Base-by-base conservation (phyloP, 2,888 invertebrate species). In the Orchesellides sinensis region DNA sequence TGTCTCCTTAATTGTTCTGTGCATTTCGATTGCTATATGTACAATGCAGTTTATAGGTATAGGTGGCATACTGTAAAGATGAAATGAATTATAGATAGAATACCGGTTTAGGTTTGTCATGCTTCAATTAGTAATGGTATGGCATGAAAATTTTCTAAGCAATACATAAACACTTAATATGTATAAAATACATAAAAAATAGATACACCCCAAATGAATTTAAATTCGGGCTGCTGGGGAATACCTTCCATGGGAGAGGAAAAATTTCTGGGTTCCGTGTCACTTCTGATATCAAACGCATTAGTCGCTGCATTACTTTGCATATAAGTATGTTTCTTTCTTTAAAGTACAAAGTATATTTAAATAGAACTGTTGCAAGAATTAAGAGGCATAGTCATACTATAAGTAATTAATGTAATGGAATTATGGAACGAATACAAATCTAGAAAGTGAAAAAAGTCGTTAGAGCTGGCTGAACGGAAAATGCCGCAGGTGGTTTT, bases 401-500 rank as follows among this genome's bases (percentile, higher is more conserved):
- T n/a, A n/a, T n/a, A n/a, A n/a, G n/a, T n/a, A n/a, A n/a, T n/a
- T n/a, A n/a, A n/a, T n/a, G n/a, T n/a, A n/a, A n/a, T n/a, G n/a
- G n/a, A 1, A 40, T 5, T 8, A 1, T 40, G 10, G 40, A n/a
- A 40, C n/a, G 40, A 2, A n/a, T 40, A 40, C 10, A 40, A 40
- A 40, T 8, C n/a, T 40, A 40, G 14, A 40, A 40, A 10, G 10
- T 14, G 10, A 10, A 32, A 40, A n/a, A 19, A 23, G 54, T 25
- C 8, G n/a, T 54, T 25, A 1, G 10, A 25, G 25, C 54, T 14
- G 25, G 25, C 2, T 25, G 23, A 25, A 54, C 54, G 54, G 54
- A 54, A 54, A 54, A 54, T 54, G 25, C 54, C 54, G 25, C 14
- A 23, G 25, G 23, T 54, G 25, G 54, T 54, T 54, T 54, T 25